Evolutionary conservation across 2,888 invertebrate species (phyloP).

Genomic region (Nasonovia ribisnigri): DNA sequence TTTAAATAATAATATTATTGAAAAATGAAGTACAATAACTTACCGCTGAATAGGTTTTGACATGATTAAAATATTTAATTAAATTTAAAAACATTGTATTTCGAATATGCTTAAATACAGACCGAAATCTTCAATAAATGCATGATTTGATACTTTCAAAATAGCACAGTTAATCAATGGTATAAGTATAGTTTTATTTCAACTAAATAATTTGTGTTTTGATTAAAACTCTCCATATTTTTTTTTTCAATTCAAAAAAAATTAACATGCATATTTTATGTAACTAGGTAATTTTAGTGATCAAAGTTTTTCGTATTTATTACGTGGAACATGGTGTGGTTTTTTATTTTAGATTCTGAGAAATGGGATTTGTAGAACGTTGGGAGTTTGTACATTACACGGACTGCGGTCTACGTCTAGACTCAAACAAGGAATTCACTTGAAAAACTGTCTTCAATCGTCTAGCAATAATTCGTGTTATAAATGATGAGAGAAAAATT

Average conservation of each 20-base stretch:
- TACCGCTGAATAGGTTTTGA: neutral
- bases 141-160: neutral
- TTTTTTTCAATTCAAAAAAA: neutral
- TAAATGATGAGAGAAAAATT: neutral
- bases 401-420: too few species aligned
- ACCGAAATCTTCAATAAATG: neutral
- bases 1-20: neutral
- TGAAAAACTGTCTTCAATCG: neutral
- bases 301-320: neutral
- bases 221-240: neutral
- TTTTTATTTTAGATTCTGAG: neutral
- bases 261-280: neutral
- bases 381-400: neutral
- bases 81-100: neutral
- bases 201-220: neutral
- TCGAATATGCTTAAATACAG: neutral
- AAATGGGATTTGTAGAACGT: neutral
- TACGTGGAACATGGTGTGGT: neutral
- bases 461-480: neutral
- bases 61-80: neutral
- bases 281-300: neutral
- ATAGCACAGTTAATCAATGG: neutral
- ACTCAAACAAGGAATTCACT: neutral
- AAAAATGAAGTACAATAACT: neutral
- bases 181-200: neutral